Conservation (phyloP, 2,888 invertebrate genomes). For the Pachydiplax longipennis region DNA sequence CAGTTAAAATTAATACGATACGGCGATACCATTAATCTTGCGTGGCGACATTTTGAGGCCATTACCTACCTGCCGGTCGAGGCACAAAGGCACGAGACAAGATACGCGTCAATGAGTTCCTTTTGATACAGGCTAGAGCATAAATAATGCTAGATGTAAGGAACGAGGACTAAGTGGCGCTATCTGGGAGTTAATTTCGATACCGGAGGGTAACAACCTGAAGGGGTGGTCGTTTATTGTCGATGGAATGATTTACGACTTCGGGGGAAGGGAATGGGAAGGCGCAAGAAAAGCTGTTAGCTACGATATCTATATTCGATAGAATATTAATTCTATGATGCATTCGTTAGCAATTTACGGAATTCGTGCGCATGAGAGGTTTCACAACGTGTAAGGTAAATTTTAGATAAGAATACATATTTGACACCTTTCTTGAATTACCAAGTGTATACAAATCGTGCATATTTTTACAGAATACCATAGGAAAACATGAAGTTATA, state of each 20-base stretch:
- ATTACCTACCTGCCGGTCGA: not conserved
- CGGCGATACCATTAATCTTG: not conserved
- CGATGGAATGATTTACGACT: not conserved
- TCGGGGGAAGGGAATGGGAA: too few species aligned
- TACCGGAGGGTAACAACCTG: not conserved
- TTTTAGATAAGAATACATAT: too few species aligned
- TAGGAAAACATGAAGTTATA: too few species aligned
- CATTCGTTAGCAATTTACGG: too few species aligned
- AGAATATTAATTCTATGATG: too few species aligned
- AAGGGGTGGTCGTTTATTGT: not conserved
- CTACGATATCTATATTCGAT: too few species aligned
- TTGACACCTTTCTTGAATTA: too few species aligned
- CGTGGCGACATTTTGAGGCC: slow-evolving; percentile 1
- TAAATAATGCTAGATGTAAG: not conserved
- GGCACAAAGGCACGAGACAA: not conserved
- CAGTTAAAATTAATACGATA: not conserved
- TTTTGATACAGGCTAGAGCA: not conserved
- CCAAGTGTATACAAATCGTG: too few species aligned
- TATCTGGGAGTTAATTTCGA: not conserved
- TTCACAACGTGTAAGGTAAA: too few species aligned
- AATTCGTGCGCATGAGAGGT: too few species aligned
- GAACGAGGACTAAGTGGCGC: not conserved
- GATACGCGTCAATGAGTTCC: not conserved
- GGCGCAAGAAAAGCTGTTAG: too few species aligned
- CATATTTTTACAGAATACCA: too few species aligned